These are phyloP conservation scores for Colinus virginianus DNA, from an alignment of 2,113 vertebrate species.

Conservation along the genomic window DNA sequence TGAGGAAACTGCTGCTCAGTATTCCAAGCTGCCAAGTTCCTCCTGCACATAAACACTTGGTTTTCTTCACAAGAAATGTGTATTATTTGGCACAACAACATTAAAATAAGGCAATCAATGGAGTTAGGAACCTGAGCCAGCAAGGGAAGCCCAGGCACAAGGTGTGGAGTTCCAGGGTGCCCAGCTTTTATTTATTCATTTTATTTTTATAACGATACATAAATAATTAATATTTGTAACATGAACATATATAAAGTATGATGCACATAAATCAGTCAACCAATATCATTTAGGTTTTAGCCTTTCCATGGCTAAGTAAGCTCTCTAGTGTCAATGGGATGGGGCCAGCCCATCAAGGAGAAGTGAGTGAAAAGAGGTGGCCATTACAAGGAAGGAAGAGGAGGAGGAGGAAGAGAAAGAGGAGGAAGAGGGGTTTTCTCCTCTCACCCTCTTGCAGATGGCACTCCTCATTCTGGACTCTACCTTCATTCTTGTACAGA, in stretches of 20 bases:
- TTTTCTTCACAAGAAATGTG: background rate
- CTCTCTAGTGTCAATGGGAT: accelerated
- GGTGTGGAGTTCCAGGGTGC: accelerated
- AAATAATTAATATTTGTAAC: background rate
- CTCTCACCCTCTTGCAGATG: background rate
- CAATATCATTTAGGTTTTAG: background rate
- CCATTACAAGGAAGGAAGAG: background rate
- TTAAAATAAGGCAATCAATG: background rate
- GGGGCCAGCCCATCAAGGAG: background rate
- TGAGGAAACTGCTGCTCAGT: slow-evolving; percentile 25
- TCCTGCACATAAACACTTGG: background rate
- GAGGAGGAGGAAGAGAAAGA: background rate
- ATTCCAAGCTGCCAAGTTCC: slow-evolving; percentile 18
- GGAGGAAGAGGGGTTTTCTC: background rate
- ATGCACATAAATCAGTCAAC: background rate
- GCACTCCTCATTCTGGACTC: background rate
- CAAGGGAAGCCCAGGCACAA: accelerated
- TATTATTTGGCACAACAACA: background rate
- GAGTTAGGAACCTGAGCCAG: background rate
- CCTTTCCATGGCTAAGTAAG: background rate
- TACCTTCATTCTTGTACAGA: background rate
- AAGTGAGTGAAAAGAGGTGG: background rate
- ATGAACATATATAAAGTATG: background rate
- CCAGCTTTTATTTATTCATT: background rate
- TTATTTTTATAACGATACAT: background rate